Evolutionary conservation across 2,113 vertebrate genomes (phyloP).

Genomic region (Gallinago jamesoni): DNA sequence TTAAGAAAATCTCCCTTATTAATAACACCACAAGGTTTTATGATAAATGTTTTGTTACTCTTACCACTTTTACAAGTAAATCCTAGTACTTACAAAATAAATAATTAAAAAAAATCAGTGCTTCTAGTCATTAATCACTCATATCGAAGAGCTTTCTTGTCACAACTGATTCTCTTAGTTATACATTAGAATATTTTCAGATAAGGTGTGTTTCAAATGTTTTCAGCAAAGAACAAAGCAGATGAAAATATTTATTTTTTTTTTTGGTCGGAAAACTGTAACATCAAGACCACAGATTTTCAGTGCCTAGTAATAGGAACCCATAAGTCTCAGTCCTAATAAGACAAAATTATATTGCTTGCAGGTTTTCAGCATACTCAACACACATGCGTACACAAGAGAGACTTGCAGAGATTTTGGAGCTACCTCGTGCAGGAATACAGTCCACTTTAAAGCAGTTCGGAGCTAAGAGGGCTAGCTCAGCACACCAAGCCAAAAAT

Average conservation of each 20-base stretch:
- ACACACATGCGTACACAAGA: not conserved
- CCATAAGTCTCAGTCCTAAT: not conserved
- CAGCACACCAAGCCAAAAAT: not conserved
- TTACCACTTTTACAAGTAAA: not conserved
- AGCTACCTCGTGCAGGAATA: not conserved
- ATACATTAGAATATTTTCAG: not conserved
- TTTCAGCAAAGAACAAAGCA: not conserved
- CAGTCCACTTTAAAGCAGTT: not conserved
- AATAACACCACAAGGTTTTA: not conserved
- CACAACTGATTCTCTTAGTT: not conserved
- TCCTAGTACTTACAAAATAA: not conserved
- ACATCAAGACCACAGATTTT: not conserved
- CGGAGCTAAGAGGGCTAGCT: not conserved
- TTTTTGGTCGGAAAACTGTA: not conserved
- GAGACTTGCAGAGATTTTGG: not conserved
- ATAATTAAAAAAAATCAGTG: not conserved
- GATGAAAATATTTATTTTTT: not conserved
- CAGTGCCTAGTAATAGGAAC: accelerated
- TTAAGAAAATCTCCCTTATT: not conserved
- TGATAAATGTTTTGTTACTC: not conserved
- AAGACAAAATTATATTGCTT: not conserved
- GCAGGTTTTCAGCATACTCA: not conserved
- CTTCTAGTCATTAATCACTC: not conserved
- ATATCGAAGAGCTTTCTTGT: not conserved
- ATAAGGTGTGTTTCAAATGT: not conserved